phyloP scores from a whole-genome alignment of 2,888 invertebrate species.

The Xestoiulus laeticollis region DNA sequence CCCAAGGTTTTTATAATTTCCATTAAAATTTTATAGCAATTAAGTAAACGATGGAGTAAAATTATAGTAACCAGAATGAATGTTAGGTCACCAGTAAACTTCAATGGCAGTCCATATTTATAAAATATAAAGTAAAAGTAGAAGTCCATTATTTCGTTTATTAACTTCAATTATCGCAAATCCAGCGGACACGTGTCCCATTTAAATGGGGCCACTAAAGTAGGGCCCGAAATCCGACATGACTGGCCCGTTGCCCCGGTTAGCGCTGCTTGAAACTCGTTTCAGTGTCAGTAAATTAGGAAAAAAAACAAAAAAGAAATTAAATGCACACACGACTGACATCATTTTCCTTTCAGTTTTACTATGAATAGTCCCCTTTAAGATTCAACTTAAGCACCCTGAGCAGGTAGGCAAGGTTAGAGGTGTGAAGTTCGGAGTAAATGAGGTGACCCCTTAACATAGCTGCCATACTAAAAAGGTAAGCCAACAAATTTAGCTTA shows the following conservation, averaged over 20 bases:
- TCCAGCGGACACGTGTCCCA: neutral
- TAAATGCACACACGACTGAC: slow-evolving; percentile 26
- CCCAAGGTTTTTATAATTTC: too few species aligned
- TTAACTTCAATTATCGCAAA: neutral
- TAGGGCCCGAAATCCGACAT: neutral
- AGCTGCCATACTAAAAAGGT: neutral
- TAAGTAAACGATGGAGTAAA: too few species aligned
- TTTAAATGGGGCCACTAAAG: slow-evolving; percentile 18
- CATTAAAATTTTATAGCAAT: too few species aligned
- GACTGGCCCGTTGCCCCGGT: slow-evolving; percentile 3
- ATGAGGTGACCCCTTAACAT: slow-evolving; percentile 12
- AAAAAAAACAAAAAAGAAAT: slow-evolving; percentile 2
- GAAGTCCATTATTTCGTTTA: neutral
- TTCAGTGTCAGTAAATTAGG: slow-evolving; percentile 19
- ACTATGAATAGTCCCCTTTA: neutral
- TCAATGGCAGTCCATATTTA: too few species aligned
- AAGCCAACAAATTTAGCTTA: neutral
- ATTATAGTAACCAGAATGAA: too few species aligned
- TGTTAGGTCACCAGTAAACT: too few species aligned
- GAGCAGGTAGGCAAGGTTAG: slow-evolving; percentile 12
- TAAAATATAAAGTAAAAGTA: neutral
- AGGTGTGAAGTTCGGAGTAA: slow-evolving; percentile 12
- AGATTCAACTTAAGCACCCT: neutral
- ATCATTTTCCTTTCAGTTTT: neutral
- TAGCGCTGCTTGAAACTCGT: slow-evolving; percentile 1